Percentiles rank a stretch among this genome's conserved stretches.
Evolutionary conservation across 2,797 vertebrate genomes (phyloP).

Genomic region (Tapirus indicus): DNA sequence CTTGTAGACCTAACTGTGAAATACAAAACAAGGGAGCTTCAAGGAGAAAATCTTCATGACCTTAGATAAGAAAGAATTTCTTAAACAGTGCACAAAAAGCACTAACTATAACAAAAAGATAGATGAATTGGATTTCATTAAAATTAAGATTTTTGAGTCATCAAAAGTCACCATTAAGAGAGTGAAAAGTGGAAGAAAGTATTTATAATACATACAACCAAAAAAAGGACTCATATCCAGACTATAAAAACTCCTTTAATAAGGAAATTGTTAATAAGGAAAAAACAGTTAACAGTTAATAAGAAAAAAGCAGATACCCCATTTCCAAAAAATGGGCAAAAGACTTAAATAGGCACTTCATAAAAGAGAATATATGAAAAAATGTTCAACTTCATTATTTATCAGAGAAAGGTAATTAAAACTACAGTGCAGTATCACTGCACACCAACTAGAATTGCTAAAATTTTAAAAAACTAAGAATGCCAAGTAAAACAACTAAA

Average conservation of each 20-base stretch:
- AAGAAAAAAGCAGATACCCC: neutral
- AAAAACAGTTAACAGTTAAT: neutral
- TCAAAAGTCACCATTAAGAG: neutral
- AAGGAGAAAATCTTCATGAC: conserved; percentile 13
- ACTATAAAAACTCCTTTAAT: conserved; percentile 32
- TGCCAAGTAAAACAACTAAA: conserved; percentile 13
- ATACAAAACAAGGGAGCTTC: neutral
- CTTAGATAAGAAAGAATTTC: conserved; percentile 2
- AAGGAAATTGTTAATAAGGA: conserved; percentile 22
- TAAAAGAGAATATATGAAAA: neutral
- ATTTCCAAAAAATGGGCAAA: neutral
- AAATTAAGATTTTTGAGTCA: conserved; percentile 44
- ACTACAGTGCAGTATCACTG: neutral
- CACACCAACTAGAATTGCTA: neutral
- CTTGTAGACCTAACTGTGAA: conserved; percentile 22
- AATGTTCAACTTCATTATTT: conserved; percentile 8
- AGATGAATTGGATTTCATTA: conserved; percentile 7
- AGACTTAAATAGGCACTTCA: neutral
- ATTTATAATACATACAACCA: neutral
- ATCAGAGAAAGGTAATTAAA: conserved; percentile 17
- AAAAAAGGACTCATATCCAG: neutral
- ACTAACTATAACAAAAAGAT: conserved; percentile 10
- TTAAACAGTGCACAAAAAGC: conserved; percentile 30
- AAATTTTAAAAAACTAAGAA: neutral
- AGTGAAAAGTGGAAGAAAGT: neutral